These are phyloP conservation scores for Platycercus adscitus DNA, from an alignment of 2,113 vertebrate genomes.

Conservation along the genomic window DNA sequence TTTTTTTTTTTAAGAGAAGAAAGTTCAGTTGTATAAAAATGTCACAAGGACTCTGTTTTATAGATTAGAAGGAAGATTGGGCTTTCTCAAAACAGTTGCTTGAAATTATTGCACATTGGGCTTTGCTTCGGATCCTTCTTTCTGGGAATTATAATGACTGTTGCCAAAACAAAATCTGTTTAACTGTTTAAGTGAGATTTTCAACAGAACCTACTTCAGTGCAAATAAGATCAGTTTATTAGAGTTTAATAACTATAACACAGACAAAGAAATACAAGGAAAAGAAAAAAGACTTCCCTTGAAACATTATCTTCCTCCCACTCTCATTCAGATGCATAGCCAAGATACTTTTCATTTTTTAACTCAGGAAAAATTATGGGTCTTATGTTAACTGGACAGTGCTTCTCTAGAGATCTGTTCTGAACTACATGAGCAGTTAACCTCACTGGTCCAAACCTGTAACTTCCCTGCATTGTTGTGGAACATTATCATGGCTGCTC, in stretches of 20 bases:
- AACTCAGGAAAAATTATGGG: conserved; percentile 35
- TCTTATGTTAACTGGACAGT: conserved; percentile 11
- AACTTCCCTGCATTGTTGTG: not conserved
- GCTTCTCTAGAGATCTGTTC: not conserved
- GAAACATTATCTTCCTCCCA: conserved; percentile 3
- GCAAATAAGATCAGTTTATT: conserved; percentile 44
- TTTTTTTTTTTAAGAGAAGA: not conserved
- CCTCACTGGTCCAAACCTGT: not conserved
- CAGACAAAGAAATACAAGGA: not conserved
- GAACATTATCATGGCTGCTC: not conserved
- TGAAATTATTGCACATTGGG: conserved; percentile 6
- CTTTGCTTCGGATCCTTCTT: conserved; percentile 44
- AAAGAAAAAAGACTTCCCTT: not conserved
- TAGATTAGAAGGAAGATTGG: conserved; percentile 25
- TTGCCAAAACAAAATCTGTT: conserved; percentile 52
- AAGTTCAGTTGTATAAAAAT: not conserved
- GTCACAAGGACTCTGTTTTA: conserved; percentile 27
- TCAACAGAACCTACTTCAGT: conserved; percentile 13
- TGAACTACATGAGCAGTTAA: conserved; percentile 1
- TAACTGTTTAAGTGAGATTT: conserved; percentile 34
- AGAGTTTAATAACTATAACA: conserved; percentile 45
- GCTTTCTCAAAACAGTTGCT: conserved; percentile 27
- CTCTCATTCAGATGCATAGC: not conserved
- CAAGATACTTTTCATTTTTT: conserved; percentile 59
- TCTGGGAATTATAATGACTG: conserved; percentile 18